phyloP scores from a whole-genome alignment of 2,113 vertebrate species.

The Picathartes gymnocephalus region DNA sequence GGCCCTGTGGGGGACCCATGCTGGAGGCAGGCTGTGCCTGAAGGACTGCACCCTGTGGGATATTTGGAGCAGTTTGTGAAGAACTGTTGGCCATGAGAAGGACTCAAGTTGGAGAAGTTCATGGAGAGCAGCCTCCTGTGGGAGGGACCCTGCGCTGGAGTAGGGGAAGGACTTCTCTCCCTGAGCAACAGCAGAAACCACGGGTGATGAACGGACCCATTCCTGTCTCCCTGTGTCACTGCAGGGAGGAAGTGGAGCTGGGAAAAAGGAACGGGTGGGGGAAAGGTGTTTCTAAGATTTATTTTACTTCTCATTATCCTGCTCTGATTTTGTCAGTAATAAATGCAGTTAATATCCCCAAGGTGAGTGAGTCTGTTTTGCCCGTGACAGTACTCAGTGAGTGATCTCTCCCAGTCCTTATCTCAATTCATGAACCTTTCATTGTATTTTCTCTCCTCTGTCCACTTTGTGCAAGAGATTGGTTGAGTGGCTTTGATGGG shows the following conservation, averaged over 20 bases:
- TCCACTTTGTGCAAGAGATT: not conserved
- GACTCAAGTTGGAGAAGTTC: not conserved
- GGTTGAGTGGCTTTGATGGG: not conserved
- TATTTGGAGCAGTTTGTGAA: not conserved
- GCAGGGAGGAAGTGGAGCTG: not conserved
- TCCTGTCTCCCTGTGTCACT: not conserved
- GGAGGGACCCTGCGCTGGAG: not conserved
- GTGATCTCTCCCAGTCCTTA: not conserved
- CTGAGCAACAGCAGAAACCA: not conserved
- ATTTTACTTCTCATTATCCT: not conserved
- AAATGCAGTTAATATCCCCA: not conserved
- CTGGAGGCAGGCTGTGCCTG: not conserved
- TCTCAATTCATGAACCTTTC: not conserved
- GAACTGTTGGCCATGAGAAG: not conserved
- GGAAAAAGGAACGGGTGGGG: not conserved
- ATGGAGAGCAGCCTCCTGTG: not conserved
- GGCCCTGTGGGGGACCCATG: rapidly evolving
- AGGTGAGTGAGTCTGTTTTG: not conserved
- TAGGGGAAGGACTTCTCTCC: not conserved
- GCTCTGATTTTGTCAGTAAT: not conserved
- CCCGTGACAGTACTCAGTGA: rapidly evolving
- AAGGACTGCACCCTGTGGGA: not conserved
- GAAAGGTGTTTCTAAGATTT: not conserved
- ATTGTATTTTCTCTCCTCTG: not conserved
- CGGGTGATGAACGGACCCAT: not conserved